These are phyloP conservation scores for Leptinotarsa undecemlineata DNA, from an alignment of 1,140 invertebrate species.

Conservation along the genomic window DNA sequence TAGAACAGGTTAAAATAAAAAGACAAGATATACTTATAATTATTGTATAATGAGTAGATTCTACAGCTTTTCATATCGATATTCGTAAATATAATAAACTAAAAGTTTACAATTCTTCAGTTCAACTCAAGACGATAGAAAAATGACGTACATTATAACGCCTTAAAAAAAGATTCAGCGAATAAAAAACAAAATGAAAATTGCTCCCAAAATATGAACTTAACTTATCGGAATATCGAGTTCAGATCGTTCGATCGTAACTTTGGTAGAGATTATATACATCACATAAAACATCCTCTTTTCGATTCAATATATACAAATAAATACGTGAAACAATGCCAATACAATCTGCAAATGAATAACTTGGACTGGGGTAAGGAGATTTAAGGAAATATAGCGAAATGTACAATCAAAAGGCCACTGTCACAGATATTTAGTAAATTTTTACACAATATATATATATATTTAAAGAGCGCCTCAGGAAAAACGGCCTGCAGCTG, in stretches of 20 bases:
- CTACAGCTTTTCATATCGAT: constrained; percentile 28
- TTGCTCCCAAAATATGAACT: constrained; percentile 32
- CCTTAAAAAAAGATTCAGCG: constrained; percentile 25
- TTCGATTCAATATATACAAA: constrained; percentile 42
- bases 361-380: neutral
- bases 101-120: constrained; percentile 22
- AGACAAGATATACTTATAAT: constrained; percentile 3
- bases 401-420: constrained; percentile 39
- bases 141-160: constrained; percentile 34
- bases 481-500: neutral
- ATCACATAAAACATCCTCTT: constrained; percentile 29
- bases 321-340: constrained; percentile 33
- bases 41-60: constrained; percentile 34
- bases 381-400: constrained; percentile 14
- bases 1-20: constrained; percentile 2
- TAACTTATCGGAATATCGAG: constrained; percentile 35
- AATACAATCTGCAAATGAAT: constrained; percentile 20
- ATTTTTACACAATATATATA: constrained; percentile 31
- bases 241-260: constrained; percentile 42
- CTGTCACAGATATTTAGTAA: constrained; percentile 33
- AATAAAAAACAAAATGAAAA: constrained; percentile 30
- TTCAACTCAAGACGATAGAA: neutral
- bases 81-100: constrained; percentile 21
- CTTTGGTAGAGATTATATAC: constrained; percentile 40
- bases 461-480: constrained; percentile 18